Evolutionary conservation across 1,140 invertebrate genomes (phyloP).

Genomic region (Mizuhopecten yessoensis): DNA sequence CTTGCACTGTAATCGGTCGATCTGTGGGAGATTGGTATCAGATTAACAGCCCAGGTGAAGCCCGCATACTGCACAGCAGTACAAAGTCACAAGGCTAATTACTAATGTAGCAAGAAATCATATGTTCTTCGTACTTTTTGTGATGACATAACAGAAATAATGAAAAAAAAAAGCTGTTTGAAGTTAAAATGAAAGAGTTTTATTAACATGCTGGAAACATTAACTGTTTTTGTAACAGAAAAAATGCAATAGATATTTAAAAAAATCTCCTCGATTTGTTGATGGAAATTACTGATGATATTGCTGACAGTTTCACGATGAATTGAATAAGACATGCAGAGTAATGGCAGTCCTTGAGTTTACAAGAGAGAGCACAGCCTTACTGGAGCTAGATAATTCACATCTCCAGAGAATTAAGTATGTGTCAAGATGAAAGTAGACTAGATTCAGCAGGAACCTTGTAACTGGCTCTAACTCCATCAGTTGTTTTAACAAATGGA

Average conservation of each 20-base stretch:
- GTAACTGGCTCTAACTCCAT: no score
- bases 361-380: background rate
- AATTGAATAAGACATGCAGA: background rate
- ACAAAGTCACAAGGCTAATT: background rate
- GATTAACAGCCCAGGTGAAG: background rate
- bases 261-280: background rate
- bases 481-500: no score
- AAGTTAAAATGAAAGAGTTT: background rate
- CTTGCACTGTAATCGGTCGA: background rate
- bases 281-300: background rate
- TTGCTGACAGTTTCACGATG: background rate
- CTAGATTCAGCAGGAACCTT: no score
- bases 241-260: background rate
- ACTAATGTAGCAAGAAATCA: background rate
- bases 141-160: background rate
- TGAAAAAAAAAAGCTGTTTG: background rate
- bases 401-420: no score
- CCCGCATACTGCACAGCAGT: background rate
- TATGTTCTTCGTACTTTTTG: background rate
- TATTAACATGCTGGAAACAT: background rate
- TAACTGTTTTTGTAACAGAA: background rate
- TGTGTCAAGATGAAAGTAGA: no score
- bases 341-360: background rate
- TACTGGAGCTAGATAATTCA: slow-evolving; percentile 2
- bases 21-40: background rate